Base-by-base conservation (phyloP, 2,797 vertebrate species). In the Tokudaia muenninki region DNA sequence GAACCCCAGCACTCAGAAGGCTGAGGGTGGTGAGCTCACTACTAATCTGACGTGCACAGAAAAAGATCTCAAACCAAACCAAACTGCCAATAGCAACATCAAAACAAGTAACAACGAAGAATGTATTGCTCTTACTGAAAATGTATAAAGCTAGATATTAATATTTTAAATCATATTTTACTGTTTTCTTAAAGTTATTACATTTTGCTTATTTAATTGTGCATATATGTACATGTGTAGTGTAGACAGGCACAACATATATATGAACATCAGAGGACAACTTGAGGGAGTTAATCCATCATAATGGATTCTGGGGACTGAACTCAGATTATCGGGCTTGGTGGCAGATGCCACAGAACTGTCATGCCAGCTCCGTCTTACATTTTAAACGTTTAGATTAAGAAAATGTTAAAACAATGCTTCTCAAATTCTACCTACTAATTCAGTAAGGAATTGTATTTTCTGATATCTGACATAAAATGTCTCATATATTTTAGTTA, bases 321-420 rank as follows among this genome's bases (percentile, higher is more conserved):
- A 37, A 82, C 55, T 82, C 13, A 82, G 80, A 57, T 41, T 26
- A 59, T 10, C 55, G 26, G 55, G 80, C 57, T 61, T 61, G 13
- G n/a, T 61, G 55, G n/a, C 13, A 59, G n/a, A 57, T 59, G 55
- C n/a, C 55, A 82, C 22, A 26, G n/a, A 82, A 37, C 61, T n/a
- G 59, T 61, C 55, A 17, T 82, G 80, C n/a, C 22, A 82, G 22
- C 55, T 82, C 37, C n/a, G 9, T 24, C 65, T 82, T 61, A 5
- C 16, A 92, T 83, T 74, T 67, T 59, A 44, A 74, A 75, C 75
- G 21, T 88, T 88, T 92, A 80, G 55, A 59, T 82, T 29, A 90
- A 88, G 59, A 47, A 97, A 90, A 22, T 24, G 61, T 52, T 82
- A 52, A 77, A 88, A 78, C 14, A 90, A 90, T 92, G 65, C 6